A percentile compares a stretch with the other conserved stretches of the same genome.
Conservation (phyloP, 2,113 vertebrate genomes). For the Lasiurus borealis region DNA sequence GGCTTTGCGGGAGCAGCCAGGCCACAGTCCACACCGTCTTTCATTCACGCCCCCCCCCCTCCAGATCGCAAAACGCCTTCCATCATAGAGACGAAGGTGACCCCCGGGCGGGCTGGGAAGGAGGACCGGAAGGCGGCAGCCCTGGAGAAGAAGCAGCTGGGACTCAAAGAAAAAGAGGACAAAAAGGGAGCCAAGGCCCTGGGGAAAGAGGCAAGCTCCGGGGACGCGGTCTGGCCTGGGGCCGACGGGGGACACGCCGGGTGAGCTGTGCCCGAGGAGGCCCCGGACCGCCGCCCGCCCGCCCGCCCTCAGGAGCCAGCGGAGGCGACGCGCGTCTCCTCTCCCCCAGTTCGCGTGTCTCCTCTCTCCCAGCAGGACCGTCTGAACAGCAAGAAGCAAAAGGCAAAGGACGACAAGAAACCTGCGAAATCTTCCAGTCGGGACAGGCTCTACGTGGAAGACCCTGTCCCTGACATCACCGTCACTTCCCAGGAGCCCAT, state of each 20-base stretch:
- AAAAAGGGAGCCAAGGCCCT: conserved; percentile 82
- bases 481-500: conserved; percentile 64
- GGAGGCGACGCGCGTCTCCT: not conserved
- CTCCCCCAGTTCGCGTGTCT: not conserved
- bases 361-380: conserved; percentile 80
- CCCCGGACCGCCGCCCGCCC: not conserved
- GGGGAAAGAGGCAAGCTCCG: conserved; percentile 80
- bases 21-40: not conserved
- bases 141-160: conserved; percentile 80
- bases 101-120: conserved; percentile 76
- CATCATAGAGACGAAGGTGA: not conserved
- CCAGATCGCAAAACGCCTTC: conserved; percentile 59
- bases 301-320: not conserved
- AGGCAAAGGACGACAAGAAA: conserved; percentile 83
- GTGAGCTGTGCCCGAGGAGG: not conserved
- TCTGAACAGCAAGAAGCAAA: conserved; percentile 84
- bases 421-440: not conserved
- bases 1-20: not conserved
- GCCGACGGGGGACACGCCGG: no score
- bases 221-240: not conserved
- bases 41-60: not conserved
- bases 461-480: not conserved
- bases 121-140: conserved; percentile 79
- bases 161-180: conserved; percentile 85
- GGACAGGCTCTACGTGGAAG: conserved; percentile 41